Percentiles rank a stretch among this genome's conserved stretches.
Conservation (phyloP, 2,888 invertebrate species). For the Hoplodrina blanda region DNA sequence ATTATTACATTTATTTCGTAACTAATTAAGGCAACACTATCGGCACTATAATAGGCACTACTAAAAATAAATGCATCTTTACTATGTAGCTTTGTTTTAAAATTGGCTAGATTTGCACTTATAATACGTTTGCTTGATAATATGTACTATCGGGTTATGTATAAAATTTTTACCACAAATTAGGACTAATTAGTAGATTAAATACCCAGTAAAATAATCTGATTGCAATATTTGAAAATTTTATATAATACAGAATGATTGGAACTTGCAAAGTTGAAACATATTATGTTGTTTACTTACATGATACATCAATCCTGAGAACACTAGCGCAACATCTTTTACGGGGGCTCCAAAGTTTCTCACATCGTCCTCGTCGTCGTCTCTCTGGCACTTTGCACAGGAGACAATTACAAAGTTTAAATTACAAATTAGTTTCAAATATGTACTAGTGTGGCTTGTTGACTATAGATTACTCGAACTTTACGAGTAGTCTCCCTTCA, state of each 20-base stretch:
- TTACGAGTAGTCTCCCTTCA: neutral
- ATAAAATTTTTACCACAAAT: too few relatives aligned
- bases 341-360: constrained; percentile 22
- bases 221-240: neutral
- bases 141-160: too few relatives aligned
- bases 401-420: constrained; percentile 56
- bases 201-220: neutral
- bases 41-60: too few relatives aligned
- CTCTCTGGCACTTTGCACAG: constrained; percentile 36
- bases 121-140: too few relatives aligned
- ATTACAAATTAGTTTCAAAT: constrained; percentile 58
- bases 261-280: neutral
- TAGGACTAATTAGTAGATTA: too few relatives aligned
- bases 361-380: constrained; percentile 14
- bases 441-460: constrained; percentile 38
- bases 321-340: constrained; percentile 26
- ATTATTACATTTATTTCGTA: constrained; percentile 42
- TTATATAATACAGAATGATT: constrained; percentile 1
- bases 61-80: neutral
- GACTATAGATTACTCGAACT: constrained; percentile 34
- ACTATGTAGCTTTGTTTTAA: neutral
- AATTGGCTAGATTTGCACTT: too few relatives aligned
- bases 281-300: constrained; percentile 7
- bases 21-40: constrained; percentile 6
- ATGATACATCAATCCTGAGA: constrained; percentile 8